Percentiles rank a stretch among this genome's conserved stretches.
Evolutionary conservation across 2,797 vertebrate species (phyloP).

Genomic region (Diglossa cyanea): DNA sequence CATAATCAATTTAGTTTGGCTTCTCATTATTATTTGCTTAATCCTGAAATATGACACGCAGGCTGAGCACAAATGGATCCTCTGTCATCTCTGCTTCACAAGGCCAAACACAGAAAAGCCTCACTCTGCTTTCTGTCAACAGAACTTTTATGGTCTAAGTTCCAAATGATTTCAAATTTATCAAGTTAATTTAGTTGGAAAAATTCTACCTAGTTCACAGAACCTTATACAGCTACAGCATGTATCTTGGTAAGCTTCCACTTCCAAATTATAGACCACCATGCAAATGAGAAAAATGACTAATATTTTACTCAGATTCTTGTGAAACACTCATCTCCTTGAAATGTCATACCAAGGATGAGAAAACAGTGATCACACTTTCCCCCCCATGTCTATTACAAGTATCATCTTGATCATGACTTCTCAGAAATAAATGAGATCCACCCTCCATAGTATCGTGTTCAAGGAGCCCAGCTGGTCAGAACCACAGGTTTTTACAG

Average conservation of each 20-base stretch:
- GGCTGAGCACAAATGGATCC: not conserved
- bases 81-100: not conserved
- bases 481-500: not conserved
- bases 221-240: not conserved
- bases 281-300: not conserved
- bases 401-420: not conserved
- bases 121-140: not conserved
- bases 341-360: not conserved
- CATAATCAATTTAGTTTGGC: not conserved
- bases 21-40: slow-evolving; percentile 8
- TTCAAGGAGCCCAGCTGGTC: not conserved
- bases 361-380: not conserved
- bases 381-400: not conserved
- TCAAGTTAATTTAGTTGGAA: not conserved
- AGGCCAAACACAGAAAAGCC: not conserved
- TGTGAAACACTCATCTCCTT: not conserved
- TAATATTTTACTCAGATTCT: not conserved
- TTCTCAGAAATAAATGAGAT: not conserved
- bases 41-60: not conserved
- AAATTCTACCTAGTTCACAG: not conserved
- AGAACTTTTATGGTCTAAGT: not conserved
- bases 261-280: not conserved
- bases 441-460: not conserved
- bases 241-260: not conserved
- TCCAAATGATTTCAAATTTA: not conserved